Evolutionary conservation across 2,113 vertebrate genomes (phyloP), one percentile per base, ranked within the genome.

Genomic region (Otis tarda): DNA sequence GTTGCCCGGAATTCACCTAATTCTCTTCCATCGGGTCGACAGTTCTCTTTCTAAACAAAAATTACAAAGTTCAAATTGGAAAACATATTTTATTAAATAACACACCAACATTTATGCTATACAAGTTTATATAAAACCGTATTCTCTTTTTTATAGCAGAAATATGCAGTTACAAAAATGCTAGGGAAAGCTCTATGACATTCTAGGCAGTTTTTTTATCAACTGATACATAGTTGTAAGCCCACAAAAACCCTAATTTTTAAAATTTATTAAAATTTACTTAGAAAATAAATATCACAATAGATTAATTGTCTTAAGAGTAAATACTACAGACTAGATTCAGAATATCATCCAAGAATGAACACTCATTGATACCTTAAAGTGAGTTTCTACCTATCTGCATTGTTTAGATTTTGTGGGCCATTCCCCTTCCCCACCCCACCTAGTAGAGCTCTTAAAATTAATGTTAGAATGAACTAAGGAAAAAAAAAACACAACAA

Each of bases 1-100:
- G 99, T 99, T 69, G 98, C 98, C 97, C 99, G 98, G 97, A 99
- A 99, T 95, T 99, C 99, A 75, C 98, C 98, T 89, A 99, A 96
- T 85, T 99, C 99, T 83, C 99, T 98, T 94, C 99, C 99, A 97
- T 99, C 99, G 1, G 99, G 99, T 35, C 99, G 98, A 94, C 99
- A 99, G 97, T 99, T 99, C 96, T 99, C 99, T 97, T 99, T 99
- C 99, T 99, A 96, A 83, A 95, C 35, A 65, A 35, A 57, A 86
- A 84, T 74, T 61, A 70, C 7, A 35, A 41, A 85, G 10, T 39
- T 87, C 30, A 68, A 78, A 71, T 92, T 63, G 94, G 37, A 81
- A 78, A 67, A 61, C 2, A 8, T 31, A n/a, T 12, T 81, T 74
- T 33, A 49, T 70, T n/a, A 53, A 68, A 28, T 43, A 91, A 55